phyloP scores from a whole-genome alignment of 1,140 invertebrate species.

The Phenacoccus solenopsis region DNA sequence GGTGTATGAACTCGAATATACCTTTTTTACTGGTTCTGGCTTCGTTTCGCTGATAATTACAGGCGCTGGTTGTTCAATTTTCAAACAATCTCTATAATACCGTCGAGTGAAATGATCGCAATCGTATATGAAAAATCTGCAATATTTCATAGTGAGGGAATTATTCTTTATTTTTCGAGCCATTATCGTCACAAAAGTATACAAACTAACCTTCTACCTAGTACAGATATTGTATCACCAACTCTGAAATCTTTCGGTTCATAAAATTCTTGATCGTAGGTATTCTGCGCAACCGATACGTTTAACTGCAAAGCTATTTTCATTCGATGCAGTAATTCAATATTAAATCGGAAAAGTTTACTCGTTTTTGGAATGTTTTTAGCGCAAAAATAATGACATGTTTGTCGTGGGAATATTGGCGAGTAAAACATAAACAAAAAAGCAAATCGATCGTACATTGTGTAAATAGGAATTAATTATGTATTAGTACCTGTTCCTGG shows the following conservation, averaged over 20 bases:
- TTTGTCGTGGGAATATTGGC: background rate
- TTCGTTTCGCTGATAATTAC: constrained; percentile 4
- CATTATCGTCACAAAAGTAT: background rate
- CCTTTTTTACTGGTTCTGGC: background rate
- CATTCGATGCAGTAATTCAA: background rate
- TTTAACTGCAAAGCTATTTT: background rate
- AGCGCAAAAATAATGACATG: background rate
- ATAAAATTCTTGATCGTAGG: constrained; percentile 46
- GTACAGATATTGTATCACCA: constrained; percentile 51
- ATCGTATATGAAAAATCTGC: constrained; percentile 58
- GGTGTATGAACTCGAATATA: background rate
- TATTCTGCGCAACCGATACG: background rate
- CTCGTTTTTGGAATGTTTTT: too few species aligned
- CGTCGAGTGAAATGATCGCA: constrained; percentile 67
- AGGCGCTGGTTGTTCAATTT: constrained; percentile 27
- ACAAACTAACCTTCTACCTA: constrained; percentile 39
- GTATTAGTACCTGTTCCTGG: background rate
- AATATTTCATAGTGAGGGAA: background rate
- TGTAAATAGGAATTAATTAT: background rate
- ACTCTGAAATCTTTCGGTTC: constrained; percentile 59
- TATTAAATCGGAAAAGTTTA: background rate
- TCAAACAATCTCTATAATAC: constrained; percentile 41
- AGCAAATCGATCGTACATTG: background rate
- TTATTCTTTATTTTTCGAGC: background rate
- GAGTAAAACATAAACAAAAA: background rate